phyloP scores from a whole-genome alignment of 1,140 invertebrate species.

The Notospermus geniculatus region DNA sequence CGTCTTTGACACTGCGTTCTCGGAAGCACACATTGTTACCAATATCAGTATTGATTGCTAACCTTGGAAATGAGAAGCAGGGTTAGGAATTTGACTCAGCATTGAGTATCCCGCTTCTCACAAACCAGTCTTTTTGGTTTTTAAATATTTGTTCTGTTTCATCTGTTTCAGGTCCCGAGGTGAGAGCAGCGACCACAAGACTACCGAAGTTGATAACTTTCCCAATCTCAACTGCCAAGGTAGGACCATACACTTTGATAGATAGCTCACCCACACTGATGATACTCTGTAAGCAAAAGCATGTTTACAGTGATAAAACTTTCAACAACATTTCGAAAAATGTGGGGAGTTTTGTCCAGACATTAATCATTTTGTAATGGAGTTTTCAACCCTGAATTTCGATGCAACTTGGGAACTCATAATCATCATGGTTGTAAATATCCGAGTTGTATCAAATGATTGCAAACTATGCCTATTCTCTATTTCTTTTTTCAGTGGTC shows the following conservation, averaged over 20 bases:
- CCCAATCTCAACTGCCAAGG: slow-evolving; percentile 30
- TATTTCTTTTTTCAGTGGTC: slow-evolving; percentile 36
- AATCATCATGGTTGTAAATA: neutral
- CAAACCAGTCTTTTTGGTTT: too few species aligned
- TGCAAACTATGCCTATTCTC: neutral
- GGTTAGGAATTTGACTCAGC: too few species aligned
- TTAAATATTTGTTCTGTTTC: too few species aligned
- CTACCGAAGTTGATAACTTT: slow-evolving; percentile 74
- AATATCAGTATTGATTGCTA: too few species aligned
- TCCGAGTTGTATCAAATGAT: neutral
- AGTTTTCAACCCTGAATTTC: neutral
- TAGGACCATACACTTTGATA: slow-evolving; percentile 5
- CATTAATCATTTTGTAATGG: neutral
- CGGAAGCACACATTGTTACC: too few species aligned
- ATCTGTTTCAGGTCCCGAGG: slow-evolving; percentile 57
- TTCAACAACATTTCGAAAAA: neutral
- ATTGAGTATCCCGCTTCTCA: too few species aligned
- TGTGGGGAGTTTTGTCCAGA: neutral
- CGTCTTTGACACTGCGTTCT: too few species aligned
- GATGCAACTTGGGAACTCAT: neutral
- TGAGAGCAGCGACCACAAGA: slow-evolving; percentile 67
- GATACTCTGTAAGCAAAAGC: too few species aligned
- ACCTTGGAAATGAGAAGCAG: too few species aligned
- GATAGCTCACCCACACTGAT: too few species aligned
- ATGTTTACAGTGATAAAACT: too few species aligned